These are phyloP conservation scores for Papilio dardanus DNA, from an alignment of 1,140 invertebrate genomes.

Conservation along the genomic window DNA sequence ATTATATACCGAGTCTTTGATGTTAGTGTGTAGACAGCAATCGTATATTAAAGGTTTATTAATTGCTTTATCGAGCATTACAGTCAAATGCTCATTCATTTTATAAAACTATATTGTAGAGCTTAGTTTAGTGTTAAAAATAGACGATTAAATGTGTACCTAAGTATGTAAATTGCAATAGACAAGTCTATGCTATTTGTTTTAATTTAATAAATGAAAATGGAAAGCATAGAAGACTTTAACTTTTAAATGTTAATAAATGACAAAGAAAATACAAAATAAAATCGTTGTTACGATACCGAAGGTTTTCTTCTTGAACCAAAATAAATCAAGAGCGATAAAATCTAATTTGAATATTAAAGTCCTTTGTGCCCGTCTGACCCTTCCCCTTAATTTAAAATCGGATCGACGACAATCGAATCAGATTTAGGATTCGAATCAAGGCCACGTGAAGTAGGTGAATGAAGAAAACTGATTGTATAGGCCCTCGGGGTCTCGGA, in stretches of 20 bases:
- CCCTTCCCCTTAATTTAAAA: slow-evolving; percentile 60
- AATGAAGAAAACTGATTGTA: slow-evolving; percentile 70
- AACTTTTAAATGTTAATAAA: neutral
- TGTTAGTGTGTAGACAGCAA: neutral
- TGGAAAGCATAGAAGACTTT: no score
- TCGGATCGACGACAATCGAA: slow-evolving; percentile 73
- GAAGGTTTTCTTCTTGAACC: slow-evolving; percentile 36
- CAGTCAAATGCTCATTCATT: neutral
- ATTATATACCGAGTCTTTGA: slow-evolving; percentile 6
- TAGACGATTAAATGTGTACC: no score
- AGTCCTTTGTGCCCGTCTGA: slow-evolving; percentile 59
- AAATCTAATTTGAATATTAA: slow-evolving; percentile 70
- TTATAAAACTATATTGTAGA: neutral
- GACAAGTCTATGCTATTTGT: no score
- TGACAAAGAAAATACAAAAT: slow-evolving; percentile 9
- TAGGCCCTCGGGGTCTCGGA: slow-evolving; percentile 52
- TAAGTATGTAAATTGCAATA: no score
- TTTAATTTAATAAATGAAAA: no score
- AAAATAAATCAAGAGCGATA: slow-evolving; percentile 68
- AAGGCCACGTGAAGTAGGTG: slow-evolving; percentile 73
- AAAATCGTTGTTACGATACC: neutral
- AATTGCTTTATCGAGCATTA: neutral
- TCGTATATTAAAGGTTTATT: neutral
- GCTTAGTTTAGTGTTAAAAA: neutral
- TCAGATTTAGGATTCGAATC: slow-evolving; percentile 72